Base-by-base conservation (phyloP, 2,113 vertebrate species). In the Apodemus speciosus region DNA sequence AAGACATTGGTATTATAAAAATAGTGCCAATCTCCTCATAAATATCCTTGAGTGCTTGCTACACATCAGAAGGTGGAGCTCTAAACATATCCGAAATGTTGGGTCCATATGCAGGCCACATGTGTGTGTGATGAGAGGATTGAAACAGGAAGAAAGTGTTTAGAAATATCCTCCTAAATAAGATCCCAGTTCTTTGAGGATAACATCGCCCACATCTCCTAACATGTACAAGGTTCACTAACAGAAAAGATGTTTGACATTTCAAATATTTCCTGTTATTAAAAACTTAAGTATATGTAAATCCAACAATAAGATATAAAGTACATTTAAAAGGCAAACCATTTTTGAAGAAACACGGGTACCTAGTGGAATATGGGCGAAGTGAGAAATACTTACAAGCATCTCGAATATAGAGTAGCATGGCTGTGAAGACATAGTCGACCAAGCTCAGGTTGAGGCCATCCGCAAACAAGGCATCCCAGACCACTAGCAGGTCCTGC, bases 341-440 rank as follows among this genome's bases (percentile, higher is more conserved):
- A 89, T 9, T 77, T 46, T 64, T 8, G 35, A 80, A 93, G 88
- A 92, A 38, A 40, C 40, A 90, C 16, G 40, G 76, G 23, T 13
- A 43, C 58, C 15, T 27, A 56, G 16, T 49, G 0, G 20, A 90
- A 80, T 9, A 51, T 1, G 38, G 69, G 0, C 49, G 91, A 96
- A 49, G 94, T 21, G 90, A 49, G 91, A 90, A 94, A 94, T 96
- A 98, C 99, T 97, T 98, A 99, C 99, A 95, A 92, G 99, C 99
- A 92, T 99, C 99, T 98, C 99, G 98, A 96, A 99, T 99, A 97
- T 99, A 99, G 21, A 99, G 98, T 91, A 99, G 98, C 99, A 99
- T 99, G 97, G 99, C 99, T 96, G 99, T 98, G 97, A 99, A 99
- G 98, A 99, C 96, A 95, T 99, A 99, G 97, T 99, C 99, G 56